phyloP scores from a whole-genome alignment of 2,888 invertebrate genomes.

The Aspidiotus destructor region DNA sequence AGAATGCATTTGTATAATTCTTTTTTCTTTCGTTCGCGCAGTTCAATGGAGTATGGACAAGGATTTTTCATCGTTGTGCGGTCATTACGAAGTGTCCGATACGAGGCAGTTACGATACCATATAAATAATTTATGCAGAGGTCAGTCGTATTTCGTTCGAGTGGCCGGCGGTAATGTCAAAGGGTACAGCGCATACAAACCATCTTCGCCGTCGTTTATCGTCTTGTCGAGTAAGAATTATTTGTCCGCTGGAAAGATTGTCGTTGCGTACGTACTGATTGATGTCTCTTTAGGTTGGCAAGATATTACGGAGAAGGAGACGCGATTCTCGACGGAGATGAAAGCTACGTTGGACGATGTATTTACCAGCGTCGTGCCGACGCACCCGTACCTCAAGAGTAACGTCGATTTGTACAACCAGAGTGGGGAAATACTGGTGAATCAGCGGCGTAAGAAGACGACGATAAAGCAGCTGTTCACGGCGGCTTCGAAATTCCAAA shows the following conservation, averaged over 20 bases:
- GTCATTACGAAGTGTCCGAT: conserved; percentile 54
- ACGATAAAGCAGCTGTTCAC: conserved; percentile 90
- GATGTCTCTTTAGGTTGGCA: conserved; percentile 59
- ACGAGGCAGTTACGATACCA: conserved; percentile 52
- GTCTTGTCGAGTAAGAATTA: conserved; percentile 74
- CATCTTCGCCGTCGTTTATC: conserved; percentile 71
- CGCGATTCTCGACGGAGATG: conserved; percentile 55
- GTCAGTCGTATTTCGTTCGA: conserved; percentile 78
- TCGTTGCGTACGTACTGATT: not conserved
- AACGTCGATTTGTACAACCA: conserved; percentile 45
- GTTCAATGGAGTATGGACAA: conserved; percentile 77
- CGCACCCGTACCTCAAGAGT: conserved; percentile 48
- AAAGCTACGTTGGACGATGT: conserved; percentile 64
- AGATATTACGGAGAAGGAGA: conserved; percentile 51
- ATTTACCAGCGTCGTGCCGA: conserved; percentile 59
- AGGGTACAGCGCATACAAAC: conserved; percentile 71
- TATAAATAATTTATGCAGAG: conserved; percentile 69
- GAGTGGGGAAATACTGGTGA: conserved; percentile 45
- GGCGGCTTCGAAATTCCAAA: conserved; percentile 93
- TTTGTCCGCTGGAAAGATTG: not conserved
- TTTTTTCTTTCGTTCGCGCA: conserved; percentile 41
- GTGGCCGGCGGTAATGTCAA: conserved; percentile 88
- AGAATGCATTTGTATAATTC: conserved; percentile 18
- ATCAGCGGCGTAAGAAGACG: conserved; percentile 67
- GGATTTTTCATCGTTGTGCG: conserved; percentile 24